Base-by-base conservation (phyloP, 2,797 vertebrate species). In the Sternarchorhynchus goeldii region DNA sequence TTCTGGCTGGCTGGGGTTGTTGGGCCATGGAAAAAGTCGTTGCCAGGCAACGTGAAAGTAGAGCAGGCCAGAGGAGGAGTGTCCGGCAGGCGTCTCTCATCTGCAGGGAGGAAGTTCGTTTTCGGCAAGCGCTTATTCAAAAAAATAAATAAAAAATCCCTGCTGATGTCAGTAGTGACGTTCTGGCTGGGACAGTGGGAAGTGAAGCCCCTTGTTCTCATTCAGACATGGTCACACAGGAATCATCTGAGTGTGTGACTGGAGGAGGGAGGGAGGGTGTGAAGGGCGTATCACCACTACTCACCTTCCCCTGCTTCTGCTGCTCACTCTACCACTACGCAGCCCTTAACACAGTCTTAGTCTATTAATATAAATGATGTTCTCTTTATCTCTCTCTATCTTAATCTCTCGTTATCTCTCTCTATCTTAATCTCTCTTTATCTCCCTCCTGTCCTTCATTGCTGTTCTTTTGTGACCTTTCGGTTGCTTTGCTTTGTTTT, bases 41-140 rank as follows among this genome's bases (percentile, higher is more conserved):
- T 88, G 85, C 84, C 77, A 77, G 79, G 87, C 83, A 88, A 85
- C 86, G 75, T 75, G 34, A 81, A 81, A 82, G 65, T 87, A 84
- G 87, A 87, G 79, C 83, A 86, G 87, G 84, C 83, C 66, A 74
- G 75, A 63, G 39, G 63, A 74, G 66, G 68, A 70, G 68, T 70
- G 68, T 70, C 68, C 29, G 29, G 50, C 20, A 20, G 34, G 17
- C 66, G 75, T 78, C 77, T 77, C 77, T 86, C 77, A 83, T 79
- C 76, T 77, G 5, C 60, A 70, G 79, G 62, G 55, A 69, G 83
- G 78, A 83, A 88, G 83, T 89, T 88, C 88, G 84, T 85, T 83
- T 75, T 78, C 25, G 64, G 81, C 81, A 41, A 80, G 69, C 64
- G 69, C 57, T 59, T 29, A 53, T 45, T 76, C 55, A 41, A 41